Conservation (phyloP, 2,113 vertebrate species). For the Percopsis transmontana region DNA sequence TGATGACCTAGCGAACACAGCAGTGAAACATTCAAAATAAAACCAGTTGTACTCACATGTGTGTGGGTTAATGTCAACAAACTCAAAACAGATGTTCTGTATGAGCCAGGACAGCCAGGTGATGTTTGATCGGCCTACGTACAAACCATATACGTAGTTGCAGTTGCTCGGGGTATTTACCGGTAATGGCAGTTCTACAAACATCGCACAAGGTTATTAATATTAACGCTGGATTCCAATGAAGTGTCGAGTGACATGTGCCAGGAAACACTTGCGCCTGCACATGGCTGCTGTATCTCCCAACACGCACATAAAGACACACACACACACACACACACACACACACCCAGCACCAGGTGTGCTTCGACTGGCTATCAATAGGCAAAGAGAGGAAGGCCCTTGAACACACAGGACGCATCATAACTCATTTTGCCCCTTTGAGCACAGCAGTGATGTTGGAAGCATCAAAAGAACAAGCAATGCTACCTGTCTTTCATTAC, state of each 20-base stretch:
- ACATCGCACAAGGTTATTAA: conserved; percentile 20
- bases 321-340: conserved; percentile 5
- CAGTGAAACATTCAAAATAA: too few relatives aligned
- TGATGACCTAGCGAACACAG: background rate
- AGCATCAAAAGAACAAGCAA: conserved; percentile 32
- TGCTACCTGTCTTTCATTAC: conserved; percentile 54
- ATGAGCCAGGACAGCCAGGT: too few relatives aligned
- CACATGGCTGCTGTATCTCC: background rate
- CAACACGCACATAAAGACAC: background rate
- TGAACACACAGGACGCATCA: conserved; percentile 27
- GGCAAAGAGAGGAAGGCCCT: conserved; percentile 12
- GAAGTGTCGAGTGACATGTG: conserved; percentile 10
- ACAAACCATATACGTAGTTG: too few relatives aligned
- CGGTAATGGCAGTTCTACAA: conserved; percentile 1
- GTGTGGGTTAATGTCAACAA: too few relatives aligned
- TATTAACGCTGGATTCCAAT: conserved; percentile 11
- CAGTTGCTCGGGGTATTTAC: background rate
- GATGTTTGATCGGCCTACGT: too few relatives aligned
- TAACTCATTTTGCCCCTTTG: conserved; percentile 49
- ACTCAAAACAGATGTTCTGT: too few relatives aligned
- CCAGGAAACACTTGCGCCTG: background rate
- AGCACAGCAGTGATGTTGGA: conserved; percentile 46
- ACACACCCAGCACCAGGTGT: conserved; percentile 14
- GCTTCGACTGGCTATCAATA: conserved; percentile 4
- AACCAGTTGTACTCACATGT: background rate